phyloP scores from a whole-genome alignment of 2,113 vertebrate genomes.

The Caranx ignobilis region DNA sequence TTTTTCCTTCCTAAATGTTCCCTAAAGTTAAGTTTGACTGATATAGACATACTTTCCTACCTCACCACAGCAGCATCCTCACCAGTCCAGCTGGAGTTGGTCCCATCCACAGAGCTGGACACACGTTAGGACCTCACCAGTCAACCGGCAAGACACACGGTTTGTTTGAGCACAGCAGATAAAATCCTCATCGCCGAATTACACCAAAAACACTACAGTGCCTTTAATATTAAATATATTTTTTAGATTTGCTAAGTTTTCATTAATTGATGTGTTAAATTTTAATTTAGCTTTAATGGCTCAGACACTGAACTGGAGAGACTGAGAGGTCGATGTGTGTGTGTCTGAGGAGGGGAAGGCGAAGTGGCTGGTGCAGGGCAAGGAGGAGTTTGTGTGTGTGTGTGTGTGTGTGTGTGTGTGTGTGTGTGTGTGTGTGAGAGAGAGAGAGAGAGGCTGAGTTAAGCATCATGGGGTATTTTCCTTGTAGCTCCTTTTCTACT shows the following conservation, averaged over 20 bases:
- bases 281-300: background rate
- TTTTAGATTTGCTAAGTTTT: background rate
- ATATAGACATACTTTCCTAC: background rate
- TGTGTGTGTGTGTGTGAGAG: conserved; percentile 12
- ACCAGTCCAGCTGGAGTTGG: conserved; percentile 36
- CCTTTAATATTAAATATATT: background rate
- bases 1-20: background rate
- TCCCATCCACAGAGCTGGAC: background rate
- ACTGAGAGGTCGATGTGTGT: background rate
- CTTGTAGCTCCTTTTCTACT: background rate
- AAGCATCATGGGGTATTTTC: background rate
- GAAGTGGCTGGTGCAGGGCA: background rate
- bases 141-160: conserved; percentile 10
- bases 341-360: conserved; percentile 1
- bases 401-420: conserved; percentile 22
- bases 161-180: background rate
- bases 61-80: conserved; percentile 6
- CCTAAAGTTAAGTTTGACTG: background rate
- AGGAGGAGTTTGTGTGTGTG: conserved; percentile 40
- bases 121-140: background rate
- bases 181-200: conserved; percentile 14
- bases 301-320: background rate
- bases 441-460: background rate
- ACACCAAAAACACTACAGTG: background rate
- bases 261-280: background rate